Evolutionary conservation across 35 echinoderm and acorn worm species (phyloP).

Genomic region (Hemicentrotus pulcherrimus): DNA sequence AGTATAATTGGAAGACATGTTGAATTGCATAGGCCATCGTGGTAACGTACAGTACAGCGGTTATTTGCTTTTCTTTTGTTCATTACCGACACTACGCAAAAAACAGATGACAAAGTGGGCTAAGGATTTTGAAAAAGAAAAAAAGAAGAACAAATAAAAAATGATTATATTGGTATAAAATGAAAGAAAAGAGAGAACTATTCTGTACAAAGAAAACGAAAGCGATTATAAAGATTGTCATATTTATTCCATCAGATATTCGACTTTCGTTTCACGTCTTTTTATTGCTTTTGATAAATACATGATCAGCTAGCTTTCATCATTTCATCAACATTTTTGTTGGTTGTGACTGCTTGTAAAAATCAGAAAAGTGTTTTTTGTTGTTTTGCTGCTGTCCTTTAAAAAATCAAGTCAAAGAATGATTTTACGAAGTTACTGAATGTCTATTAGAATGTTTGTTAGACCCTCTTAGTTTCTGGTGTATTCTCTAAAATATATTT

Average conservation of each 20-base stretch:
- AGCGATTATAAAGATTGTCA: constrained; percentile 13
- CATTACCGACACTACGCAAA: constrained; percentile 16
- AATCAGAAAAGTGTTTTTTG: background rate
- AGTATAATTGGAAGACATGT: constrained; percentile 39
- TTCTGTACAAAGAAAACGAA: background rate
- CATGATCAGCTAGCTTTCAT: background rate
- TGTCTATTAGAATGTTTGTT: background rate
- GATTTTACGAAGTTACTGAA: background rate
- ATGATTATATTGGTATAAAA: background rate
- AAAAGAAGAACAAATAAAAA: background rate
- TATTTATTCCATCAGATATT: background rate
- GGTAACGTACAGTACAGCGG: constrained; percentile 8
- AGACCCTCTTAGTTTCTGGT: background rate
- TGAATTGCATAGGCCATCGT: constrained; percentile 37
- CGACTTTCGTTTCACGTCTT: background rate
- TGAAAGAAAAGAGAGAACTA: constrained; percentile 13
- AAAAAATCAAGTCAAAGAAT: background rate
- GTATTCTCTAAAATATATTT: background rate
- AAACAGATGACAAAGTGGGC: constrained; percentile 16
- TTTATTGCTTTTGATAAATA: constrained; percentile 13
- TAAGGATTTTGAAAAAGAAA: background rate
- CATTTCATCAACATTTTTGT: background rate
- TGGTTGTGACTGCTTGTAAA: background rate
- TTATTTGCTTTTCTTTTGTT: constrained; percentile 20
- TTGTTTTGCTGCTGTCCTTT: background rate